Percentiles rank a stretch among this genome's conserved stretches.
These are phyloP conservation scores for Zaprionus capensis DNA, from an alignment of 1,140 invertebrate species.

Conservation along the genomic window DNA sequence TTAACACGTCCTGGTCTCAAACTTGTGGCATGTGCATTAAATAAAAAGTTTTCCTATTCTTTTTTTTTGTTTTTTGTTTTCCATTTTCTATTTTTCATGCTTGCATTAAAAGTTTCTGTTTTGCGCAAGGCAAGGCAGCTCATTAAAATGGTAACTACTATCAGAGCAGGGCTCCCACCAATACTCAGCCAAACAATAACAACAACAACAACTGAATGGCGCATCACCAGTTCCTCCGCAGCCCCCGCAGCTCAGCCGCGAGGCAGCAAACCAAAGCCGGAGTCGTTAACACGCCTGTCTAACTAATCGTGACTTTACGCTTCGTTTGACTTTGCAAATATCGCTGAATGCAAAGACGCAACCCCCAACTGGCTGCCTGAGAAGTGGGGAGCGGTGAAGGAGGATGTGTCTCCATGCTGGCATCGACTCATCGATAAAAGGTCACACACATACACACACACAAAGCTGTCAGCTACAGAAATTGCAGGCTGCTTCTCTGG, in stretches of 20 bases:
- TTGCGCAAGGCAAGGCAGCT: constrained; percentile 61
- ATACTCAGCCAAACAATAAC: constrained; percentile 40
- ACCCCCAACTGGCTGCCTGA: not conserved
- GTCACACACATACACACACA: constrained; percentile 1
- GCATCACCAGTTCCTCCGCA: not conserved
- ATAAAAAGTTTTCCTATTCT: constrained; percentile 59
- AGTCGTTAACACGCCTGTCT: constrained; percentile 83
- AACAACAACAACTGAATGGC: constrained; percentile 17
- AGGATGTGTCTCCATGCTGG: not conserved
- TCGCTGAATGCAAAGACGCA: constrained; percentile 62
- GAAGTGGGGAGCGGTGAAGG: not conserved
- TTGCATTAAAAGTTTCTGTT: constrained; percentile 76
- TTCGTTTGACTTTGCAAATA: constrained; percentile 84
- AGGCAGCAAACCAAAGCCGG: constrained; percentile 40
- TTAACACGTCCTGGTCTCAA: constrained; percentile 74
- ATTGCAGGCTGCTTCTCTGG: constrained; percentile 34
- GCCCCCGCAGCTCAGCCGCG: not conserved
- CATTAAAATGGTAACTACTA: constrained; percentile 74
- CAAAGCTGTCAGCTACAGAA: constrained; percentile 54
- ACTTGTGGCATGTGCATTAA: constrained; percentile 65
- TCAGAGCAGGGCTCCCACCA: constrained; percentile 37
- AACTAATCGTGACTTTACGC: constrained; percentile 84
- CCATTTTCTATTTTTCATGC: constrained; percentile 57
- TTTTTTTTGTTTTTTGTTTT: constrained; percentile 17
- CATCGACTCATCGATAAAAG: constrained; percentile 64